Evolutionary conservation across 2,888 invertebrate species (phyloP).

Genomic region (Taphrorychus bicolor): DNA sequence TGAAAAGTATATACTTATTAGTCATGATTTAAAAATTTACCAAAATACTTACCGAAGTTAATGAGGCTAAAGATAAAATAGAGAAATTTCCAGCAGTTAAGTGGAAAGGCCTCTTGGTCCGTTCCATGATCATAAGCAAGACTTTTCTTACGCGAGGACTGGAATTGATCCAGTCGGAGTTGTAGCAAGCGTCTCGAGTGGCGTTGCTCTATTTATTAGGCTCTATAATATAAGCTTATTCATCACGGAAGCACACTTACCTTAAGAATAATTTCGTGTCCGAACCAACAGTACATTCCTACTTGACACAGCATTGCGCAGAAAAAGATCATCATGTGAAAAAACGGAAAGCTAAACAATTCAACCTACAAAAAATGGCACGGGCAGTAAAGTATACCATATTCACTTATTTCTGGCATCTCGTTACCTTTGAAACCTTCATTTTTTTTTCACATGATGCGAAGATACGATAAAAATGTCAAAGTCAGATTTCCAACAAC

Average conservation of each 20-base stretch:
- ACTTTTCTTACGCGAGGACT: slow-evolving; percentile 2
- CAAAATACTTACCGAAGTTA: slow-evolving; percentile 12
- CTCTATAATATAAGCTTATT: no score
- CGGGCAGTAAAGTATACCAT: no score
- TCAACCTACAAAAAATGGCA: slow-evolving; percentile 1
- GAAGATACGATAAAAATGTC: no score
- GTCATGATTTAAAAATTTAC: no score
- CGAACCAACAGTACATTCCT: slow-evolving; percentile 22
- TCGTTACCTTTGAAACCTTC: no score
- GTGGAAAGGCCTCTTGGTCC: slow-evolving; percentile 11
- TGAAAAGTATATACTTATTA: slow-evolving; percentile 3
- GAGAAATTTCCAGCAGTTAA: slow-evolving; percentile 19
- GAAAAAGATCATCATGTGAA: slow-evolving; percentile 3
- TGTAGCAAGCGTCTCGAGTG: slow-evolving; percentile 13
- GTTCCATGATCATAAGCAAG: slow-evolving; percentile 17
- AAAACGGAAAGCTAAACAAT: slow-evolving; percentile 6
- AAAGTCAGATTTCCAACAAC: no score
- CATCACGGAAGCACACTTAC: no score
- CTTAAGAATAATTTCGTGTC: slow-evolving; percentile 15
- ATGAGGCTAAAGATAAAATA: slow-evolving; percentile 8
- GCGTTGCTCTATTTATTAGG: slow-evolving; percentile 17
- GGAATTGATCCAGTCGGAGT: slow-evolving; percentile 10
- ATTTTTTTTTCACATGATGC: no score
- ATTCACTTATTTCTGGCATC: no score
- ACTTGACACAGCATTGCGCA: slow-evolving; percentile 8